These are phyloP conservation scores for Hesperia comma DNA, from an alignment of 2,888 invertebrate genomes.

Conservation along the genomic window DNA sequence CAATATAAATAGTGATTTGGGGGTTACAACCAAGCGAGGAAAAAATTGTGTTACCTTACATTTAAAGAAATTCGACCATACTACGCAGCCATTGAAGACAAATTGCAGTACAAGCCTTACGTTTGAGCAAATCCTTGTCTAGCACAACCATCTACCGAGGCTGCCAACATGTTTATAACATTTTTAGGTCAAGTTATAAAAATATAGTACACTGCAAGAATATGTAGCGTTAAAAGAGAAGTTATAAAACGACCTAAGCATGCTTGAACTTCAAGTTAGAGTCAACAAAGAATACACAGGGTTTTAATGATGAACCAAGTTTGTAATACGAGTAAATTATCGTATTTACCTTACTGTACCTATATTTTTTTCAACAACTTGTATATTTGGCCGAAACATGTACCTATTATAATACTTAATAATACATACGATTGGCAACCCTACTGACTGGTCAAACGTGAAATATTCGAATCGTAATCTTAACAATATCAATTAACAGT, in stretches of 20 bases:
- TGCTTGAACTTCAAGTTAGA: too few relatives aligned
- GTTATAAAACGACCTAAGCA: too few relatives aligned
- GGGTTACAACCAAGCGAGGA: too few relatives aligned
- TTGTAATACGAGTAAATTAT: too few relatives aligned
- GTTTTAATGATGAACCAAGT: too few relatives aligned
- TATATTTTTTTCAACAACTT: not conserved
- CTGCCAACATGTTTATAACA: not conserved
- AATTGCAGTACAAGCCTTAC: not conserved
- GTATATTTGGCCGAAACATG: too few relatives aligned
- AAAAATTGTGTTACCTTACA: too few relatives aligned
- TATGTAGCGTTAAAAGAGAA: not conserved
- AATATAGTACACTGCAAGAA: not conserved
- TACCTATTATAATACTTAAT: too few relatives aligned
- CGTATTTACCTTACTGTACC: too few relatives aligned
- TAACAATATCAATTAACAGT: too few relatives aligned
- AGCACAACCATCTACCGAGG: not conserved
- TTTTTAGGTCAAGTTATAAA: not conserved
- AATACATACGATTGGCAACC: not conserved
- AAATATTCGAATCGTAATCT: not conserved
- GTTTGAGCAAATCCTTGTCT: slow-evolving; percentile 1
- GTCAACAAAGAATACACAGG: too few relatives aligned
- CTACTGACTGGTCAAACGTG: not conserved
- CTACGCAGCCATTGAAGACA: not conserved
- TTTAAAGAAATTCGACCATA: not conserved
- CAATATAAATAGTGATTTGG: too few relatives aligned